Conservation (phyloP, 1,140 invertebrate species). For the Maniola jurtina region DNA sequence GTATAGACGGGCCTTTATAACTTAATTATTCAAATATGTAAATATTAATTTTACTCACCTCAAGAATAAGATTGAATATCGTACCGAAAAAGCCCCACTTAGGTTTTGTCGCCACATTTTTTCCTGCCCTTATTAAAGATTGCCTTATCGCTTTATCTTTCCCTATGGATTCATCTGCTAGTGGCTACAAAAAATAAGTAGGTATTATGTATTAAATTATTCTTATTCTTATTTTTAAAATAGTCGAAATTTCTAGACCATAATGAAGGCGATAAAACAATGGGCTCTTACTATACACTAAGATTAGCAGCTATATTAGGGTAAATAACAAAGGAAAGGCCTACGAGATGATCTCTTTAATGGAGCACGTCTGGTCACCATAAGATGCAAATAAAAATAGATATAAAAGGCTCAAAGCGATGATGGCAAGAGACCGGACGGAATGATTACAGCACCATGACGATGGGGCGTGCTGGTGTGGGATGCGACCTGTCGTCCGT, state of each 20-base stretch:
- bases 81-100: conserved; percentile 76
- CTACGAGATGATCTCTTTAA: no score
- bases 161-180: conserved; percentile 62
- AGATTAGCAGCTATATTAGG: no score
- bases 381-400: no score
- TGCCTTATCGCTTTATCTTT: conserved; percentile 61
- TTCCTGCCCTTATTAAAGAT: conserved; percentile 47
- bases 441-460: no score
- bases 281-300: no score
- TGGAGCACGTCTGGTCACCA: no score
- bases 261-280: no score
- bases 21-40: conserved; percentile 5
- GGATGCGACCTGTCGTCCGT: no score
- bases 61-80: conserved; percentile 63
- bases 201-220: background rate
- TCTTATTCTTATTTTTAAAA: background rate
- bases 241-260: background rate
- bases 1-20: background rate
- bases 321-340: no score
- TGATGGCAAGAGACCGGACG: no score
- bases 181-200: conserved; percentile 48
- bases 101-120: conserved; percentile 51
- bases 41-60: conserved; percentile 41
- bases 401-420: no score
- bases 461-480: no score